Conservation (phyloP, 2,797 vertebrate species). For the Scyliorhinus canicula region DNA sequence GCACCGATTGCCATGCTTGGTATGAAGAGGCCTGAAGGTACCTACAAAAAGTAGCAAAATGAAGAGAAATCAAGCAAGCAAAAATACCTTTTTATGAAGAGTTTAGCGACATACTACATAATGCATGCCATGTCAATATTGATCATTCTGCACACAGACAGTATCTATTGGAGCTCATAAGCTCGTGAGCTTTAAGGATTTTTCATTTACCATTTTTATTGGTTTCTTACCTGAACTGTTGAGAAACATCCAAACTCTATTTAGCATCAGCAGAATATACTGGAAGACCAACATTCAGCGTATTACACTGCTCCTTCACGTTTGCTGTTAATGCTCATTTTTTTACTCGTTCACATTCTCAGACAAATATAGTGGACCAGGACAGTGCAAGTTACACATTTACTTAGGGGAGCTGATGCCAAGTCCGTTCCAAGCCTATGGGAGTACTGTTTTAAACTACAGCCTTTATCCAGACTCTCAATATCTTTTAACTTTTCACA, state of each 20-base stretch:
- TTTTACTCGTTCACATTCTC: not conserved
- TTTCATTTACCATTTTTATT: not conserved
- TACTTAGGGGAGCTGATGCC: not conserved
- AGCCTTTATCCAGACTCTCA: not conserved
- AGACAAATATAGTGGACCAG: not conserved
- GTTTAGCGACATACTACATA: not conserved
- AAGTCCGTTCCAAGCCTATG: not conserved
- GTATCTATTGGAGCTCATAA: not conserved
- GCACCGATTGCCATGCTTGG: slow-evolving; percentile 98
- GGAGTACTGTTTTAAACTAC: not conserved
- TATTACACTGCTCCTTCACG: not conserved
- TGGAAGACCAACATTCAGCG: not conserved
- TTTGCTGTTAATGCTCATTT: not conserved
- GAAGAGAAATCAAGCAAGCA: not conserved
- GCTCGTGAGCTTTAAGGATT: not conserved
- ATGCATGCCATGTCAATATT: not conserved
- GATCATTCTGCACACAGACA: not conserved
- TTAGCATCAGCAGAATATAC: not conserved
- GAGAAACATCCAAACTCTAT: not conserved
- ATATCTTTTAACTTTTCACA: not conserved
- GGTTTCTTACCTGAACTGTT: not conserved
- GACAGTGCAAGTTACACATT: not conserved
- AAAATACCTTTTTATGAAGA: slow-evolving; percentile 29
- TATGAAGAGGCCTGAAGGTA: slow-evolving; percentile 92
- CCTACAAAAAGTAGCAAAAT: slow-evolving; percentile 56